These are phyloP conservation scores for Oophaga sylvatica DNA, from an alignment of 2,797 vertebrate species.

Conservation along the genomic window DNA sequence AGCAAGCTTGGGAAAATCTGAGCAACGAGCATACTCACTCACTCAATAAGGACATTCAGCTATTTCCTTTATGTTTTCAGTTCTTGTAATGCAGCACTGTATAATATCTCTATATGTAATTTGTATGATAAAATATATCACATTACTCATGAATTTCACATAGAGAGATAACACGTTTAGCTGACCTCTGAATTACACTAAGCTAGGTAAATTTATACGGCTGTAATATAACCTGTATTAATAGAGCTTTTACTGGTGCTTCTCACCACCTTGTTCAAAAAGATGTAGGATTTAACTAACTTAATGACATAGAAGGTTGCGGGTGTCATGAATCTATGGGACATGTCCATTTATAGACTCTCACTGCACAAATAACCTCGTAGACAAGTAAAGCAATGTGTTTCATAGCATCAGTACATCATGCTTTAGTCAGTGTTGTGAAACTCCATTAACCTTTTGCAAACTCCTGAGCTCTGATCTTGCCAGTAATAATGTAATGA, in stretches of 20 bases:
- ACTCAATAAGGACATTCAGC: no score
- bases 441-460: constrained; percentile 63
- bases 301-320: constrained; percentile 47
- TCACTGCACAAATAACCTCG: constrained; percentile 56
- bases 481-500: constrained; percentile 61
- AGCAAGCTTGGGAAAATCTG: no score
- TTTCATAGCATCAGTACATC: constrained; percentile 60
- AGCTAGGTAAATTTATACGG: constrained; percentile 20
- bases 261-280: constrained; percentile 36
- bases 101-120: background rate
- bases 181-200: constrained; percentile 29
- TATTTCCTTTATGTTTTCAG: background rate
- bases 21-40: no score
- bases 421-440: constrained; percentile 62
- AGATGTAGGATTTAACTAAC: constrained; percentile 53
- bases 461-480: constrained; percentile 60
- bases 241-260: constrained; percentile 12
- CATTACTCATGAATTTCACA: background rate
- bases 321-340: constrained; percentile 54
- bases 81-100: background rate
- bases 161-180: constrained; percentile 2
- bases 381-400: constrained; percentile 54
- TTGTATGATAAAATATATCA: background rate
- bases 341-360: constrained; percentile 59
- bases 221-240: constrained; percentile 41